Conservation (phyloP, 2,797 vertebrate species). For the Morus bassanus region DNA sequence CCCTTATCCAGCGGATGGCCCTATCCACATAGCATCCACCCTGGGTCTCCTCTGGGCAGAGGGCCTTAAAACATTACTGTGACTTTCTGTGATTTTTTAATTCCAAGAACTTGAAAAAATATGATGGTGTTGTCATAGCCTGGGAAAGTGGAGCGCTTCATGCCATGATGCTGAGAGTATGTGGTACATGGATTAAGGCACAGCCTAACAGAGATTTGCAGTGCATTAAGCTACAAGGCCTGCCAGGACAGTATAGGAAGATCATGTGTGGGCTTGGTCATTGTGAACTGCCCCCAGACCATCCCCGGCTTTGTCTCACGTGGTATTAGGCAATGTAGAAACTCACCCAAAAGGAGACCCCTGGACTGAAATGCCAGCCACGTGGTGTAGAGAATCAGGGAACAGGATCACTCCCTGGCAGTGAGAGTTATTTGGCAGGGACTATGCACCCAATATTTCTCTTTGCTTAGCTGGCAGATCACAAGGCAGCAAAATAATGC, state of each 20-base stretch:
- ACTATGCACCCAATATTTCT: background rate
- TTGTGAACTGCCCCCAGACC: background rate
- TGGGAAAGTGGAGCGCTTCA: background rate
- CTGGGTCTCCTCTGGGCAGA: background rate
- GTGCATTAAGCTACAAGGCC: background rate
- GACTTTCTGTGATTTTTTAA: background rate
- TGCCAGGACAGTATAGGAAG: background rate
- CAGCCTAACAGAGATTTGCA: background rate
- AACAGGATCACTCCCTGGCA: background rate
- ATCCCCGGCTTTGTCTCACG: background rate
- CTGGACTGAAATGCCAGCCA: background rate
- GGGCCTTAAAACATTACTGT: background rate
- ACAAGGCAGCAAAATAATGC: background rate
- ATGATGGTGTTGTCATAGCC: background rate
- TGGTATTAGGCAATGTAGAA: background rate
- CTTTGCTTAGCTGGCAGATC: background rate
- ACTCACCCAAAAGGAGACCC: background rate
- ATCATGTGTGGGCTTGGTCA: background rate
- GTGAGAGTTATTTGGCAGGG: background rate
- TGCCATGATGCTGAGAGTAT: background rate
- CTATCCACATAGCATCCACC: background rate
- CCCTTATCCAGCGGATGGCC: background rate
- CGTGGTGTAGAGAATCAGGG: rapidly evolving
- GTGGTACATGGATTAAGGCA: background rate
- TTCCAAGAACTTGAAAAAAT: background rate